phyloP scores from a whole-genome alignment of 2,888 invertebrate species.

The Trichopria drosophilae region DNA sequence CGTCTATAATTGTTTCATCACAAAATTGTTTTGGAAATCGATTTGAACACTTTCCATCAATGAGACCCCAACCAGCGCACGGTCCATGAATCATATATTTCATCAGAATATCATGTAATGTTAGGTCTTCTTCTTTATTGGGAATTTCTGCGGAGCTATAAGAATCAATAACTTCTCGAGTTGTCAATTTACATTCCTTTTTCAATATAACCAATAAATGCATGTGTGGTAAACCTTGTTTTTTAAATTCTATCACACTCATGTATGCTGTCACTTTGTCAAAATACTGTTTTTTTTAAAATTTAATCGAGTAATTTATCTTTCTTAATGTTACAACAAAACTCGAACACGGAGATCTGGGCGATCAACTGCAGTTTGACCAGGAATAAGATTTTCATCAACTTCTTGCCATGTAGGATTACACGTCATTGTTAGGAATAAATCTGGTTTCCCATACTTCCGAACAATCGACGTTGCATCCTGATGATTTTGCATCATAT shows the following conservation, averaged over 20 bases:
- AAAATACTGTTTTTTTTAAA: conserved; percentile 24
- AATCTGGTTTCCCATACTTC: conserved; percentile 54
- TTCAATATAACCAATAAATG: conserved; percentile 34
- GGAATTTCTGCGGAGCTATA: conserved; percentile 27
- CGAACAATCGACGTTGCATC: conserved; percentile 57
- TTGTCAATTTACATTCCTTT: conserved; percentile 31
- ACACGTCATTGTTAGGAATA: conserved; percentile 58
- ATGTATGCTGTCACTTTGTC: conserved; percentile 26
- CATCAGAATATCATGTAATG: conserved; percentile 44
- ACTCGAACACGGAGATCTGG: conserved; percentile 51
- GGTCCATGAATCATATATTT: conserved; percentile 51
- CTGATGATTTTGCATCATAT: conserved; percentile 52
- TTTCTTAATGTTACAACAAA: too few species aligned
- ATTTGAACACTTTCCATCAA: conserved; percentile 38
- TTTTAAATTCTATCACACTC: conserved; percentile 31
- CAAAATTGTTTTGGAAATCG: conserved; percentile 39
- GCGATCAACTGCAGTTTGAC: conserved; percentile 44
- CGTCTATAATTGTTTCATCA: conserved; percentile 35
- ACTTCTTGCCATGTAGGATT: conserved; percentile 57
- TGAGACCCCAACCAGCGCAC: conserved; percentile 40
- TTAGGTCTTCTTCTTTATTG: conserved; percentile 34
- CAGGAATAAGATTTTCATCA: conserved; percentile 40
- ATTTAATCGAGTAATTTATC: conserved; percentile 24
- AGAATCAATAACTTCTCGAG: conserved; percentile 18
- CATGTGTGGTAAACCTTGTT: conserved; percentile 32